Evolutionary conservation across 2,888 invertebrate species (phyloP).

Genomic region (Malthinus flaveolus): DNA sequence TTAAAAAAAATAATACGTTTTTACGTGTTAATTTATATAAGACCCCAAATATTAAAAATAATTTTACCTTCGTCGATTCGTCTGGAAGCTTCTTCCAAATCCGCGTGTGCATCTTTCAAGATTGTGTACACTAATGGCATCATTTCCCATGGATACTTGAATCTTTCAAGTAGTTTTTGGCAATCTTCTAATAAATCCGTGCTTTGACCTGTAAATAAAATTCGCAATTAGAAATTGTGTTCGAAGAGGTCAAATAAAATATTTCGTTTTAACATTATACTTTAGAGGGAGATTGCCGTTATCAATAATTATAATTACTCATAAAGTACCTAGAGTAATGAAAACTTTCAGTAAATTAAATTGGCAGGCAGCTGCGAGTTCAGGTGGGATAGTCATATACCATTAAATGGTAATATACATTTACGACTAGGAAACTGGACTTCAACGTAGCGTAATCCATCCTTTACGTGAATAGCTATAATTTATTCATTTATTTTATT

Average conservation of each 20-base stretch:
- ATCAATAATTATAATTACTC: background rate
- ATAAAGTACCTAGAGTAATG: background rate
- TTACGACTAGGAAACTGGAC: constrained; percentile 40
- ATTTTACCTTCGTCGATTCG: constrained; percentile 75
- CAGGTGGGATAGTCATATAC: constrained; percentile 46
- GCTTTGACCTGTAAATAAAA: constrained; percentile 48
- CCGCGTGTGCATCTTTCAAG: constrained; percentile 73
- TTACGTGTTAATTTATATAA: background rate
- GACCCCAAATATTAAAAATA: background rate
- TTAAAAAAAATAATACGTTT: constrained; percentile 6
- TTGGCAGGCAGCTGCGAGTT: constrained; percentile 34
- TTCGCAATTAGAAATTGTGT: too few species aligned
- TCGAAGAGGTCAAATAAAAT: constrained; percentile 10
- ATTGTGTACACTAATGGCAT: constrained; percentile 80
- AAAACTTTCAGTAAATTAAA: constrained; percentile 18
- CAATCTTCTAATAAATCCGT: constrained; percentile 70
- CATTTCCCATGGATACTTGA: constrained; percentile 79
- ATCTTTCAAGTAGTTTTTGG: constrained; percentile 73
- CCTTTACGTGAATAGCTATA: too few species aligned
- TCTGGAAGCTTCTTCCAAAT: constrained; percentile 74
- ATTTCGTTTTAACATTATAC: too few species aligned
- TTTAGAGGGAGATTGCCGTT: too few species aligned
- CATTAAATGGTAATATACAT: constrained; percentile 48
- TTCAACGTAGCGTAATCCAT: constrained; percentile 19
- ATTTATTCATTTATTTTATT: too few species aligned